Evolutionary conservation across 2,113 vertebrate genomes (phyloP).

Genomic region (Sinocyclocheilus grahami): DNA sequence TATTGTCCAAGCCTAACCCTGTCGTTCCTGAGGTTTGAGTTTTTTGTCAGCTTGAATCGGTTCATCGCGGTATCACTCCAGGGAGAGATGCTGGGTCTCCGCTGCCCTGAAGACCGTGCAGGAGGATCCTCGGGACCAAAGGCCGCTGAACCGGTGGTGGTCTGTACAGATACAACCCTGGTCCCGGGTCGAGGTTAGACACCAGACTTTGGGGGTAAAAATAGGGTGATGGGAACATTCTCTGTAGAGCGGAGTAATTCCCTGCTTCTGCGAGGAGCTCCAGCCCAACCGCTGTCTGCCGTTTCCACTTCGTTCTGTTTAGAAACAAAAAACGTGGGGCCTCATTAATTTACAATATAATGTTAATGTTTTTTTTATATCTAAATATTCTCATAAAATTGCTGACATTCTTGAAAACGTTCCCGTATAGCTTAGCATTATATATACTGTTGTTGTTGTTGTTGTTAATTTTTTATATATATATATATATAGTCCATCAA

Average conservation of each 20-base stretch:
- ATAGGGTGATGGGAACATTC: slow-evolving; percentile 84
- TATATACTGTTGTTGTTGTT: neutral
- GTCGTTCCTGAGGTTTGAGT: slow-evolving; percentile 39
- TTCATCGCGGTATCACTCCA: slow-evolving; percentile 81
- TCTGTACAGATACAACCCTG: slow-evolving; percentile 84
- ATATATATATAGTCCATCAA: neutral
- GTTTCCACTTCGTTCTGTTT: slow-evolving; percentile 92
- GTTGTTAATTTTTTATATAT: too few relatives aligned
- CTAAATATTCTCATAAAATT: neutral
- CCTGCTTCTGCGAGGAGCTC: slow-evolving; percentile 87
- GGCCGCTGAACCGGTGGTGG: slow-evolving; percentile 81
- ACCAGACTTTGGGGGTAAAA: slow-evolving; percentile 88
- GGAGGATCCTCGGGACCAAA: slow-evolving; percentile 81
- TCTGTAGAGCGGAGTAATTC: slow-evolving; percentile 84
- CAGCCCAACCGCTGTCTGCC: slow-evolving; percentile 86
- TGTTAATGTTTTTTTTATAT: neutral
- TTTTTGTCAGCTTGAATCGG: slow-evolving; percentile 55
- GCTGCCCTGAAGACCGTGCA: slow-evolving; percentile 82
- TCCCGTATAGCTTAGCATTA: neutral
- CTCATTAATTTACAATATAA: neutral
- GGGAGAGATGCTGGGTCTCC: slow-evolving; percentile 79
- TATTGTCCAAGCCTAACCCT: slow-evolving; percentile 27
- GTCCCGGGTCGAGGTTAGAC: slow-evolving; percentile 83
- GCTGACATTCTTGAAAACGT: neutral
- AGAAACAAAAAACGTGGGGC: neutral